Evolutionary conservation across 2,888 invertebrate species (phyloP), one percentile per base, ranked within the genome.

Genomic region (Fabriciana adippe): DNA sequence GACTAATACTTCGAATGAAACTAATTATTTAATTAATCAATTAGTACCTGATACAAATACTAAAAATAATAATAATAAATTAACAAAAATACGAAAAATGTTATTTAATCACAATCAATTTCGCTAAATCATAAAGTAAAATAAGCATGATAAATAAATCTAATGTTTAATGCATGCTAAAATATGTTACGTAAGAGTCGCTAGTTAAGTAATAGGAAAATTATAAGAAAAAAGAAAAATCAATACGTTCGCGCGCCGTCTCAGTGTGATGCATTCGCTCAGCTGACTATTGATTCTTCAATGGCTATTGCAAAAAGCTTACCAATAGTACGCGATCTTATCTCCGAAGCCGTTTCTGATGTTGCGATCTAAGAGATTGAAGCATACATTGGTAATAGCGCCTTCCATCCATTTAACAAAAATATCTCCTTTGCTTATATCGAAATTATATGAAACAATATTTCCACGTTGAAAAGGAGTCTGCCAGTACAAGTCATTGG

Each of bases 341-440:
- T 98, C 97, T 41, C 98, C 99, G 72, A 96, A 91, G 16, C 98
- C 98, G 76, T 95, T 96, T 79, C 96, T 95, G 65, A 99, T 95
- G 87, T 98, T 97, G 73, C 97, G 95, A 89, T 99, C 99, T 76
- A 99, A 92, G 63, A 97, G 94, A 92, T 99, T 99, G 90, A 98
- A 99, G 84, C 97, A 97, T 73, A 99, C 95, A 87, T 99, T 99
- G 53, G 99, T 99, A 50, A 96, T 95, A 5, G 97, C 97, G 13
- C 98, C 99, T 79, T 97, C 96, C 96, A 99, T 95, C 97, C 98
- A 99, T 88, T 97, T 97, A 56, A 98, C 96, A 78, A 94, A 97
- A 77, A 99, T 96, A 14, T 96, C 96, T 61, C 99, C 99, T 85
- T 97, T 96, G 73, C 94, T 94, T 60, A 96, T 87, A 87, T 99